Evolutionary conservation across 2,888 invertebrate genomes (phyloP).

Genomic region (Pachymerium ferrugineum): DNA sequence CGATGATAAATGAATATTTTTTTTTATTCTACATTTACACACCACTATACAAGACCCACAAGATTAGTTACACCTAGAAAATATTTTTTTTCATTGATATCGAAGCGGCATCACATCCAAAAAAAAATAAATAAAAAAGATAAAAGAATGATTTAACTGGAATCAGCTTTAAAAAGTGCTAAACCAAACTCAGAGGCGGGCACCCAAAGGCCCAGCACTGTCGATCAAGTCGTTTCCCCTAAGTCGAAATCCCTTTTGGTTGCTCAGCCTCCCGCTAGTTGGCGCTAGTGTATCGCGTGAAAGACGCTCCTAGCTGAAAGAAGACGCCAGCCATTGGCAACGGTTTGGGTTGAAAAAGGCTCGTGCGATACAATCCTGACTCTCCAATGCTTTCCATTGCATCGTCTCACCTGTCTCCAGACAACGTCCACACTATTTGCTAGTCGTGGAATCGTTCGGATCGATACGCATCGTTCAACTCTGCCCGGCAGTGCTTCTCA

Average conservation of each 20-base stretch:
- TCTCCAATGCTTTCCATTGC: too few species aligned
- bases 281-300: conserved; percentile 17
- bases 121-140: neutral
- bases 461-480: conserved; percentile 15
- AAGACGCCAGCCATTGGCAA: conserved; percentile 25
- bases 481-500: neutral
- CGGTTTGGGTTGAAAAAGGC: neutral
- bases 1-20: conserved; percentile 22
- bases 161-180: neutral
- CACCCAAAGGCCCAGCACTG: conserved; percentile 11
- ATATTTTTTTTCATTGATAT: neutral
- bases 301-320: neutral
- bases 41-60: conserved; percentile 3
- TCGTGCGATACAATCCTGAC: neutral
- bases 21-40: neutral
- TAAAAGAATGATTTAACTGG: neutral
- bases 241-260: conserved; percentile 1
- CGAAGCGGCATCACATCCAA: neutral
- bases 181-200: neutral
- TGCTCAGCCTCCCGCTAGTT: conserved; percentile 14
- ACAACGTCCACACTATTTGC: neutral
- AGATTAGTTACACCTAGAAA: neutral
- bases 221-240: neutral
- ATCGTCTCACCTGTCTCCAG: too few species aligned
- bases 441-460: neutral